phyloP scores from a whole-genome alignment of 2,797 vertebrate genomes.

The Acipenser oxyrinchus region DNA sequence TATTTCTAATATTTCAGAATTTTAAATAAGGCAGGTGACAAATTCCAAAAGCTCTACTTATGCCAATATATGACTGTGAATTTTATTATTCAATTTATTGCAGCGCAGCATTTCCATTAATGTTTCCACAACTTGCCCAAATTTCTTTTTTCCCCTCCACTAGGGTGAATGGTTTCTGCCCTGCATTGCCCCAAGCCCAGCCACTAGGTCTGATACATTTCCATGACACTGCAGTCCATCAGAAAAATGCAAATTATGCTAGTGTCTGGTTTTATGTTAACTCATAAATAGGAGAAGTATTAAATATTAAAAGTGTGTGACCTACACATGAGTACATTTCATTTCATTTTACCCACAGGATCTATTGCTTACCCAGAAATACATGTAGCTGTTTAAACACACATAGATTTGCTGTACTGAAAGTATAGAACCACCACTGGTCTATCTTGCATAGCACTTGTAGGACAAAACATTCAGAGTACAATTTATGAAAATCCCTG shows the following conservation, averaged over 20 bases:
- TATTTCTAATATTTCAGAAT: conserved; percentile 65
- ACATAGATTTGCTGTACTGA: conserved; percentile 14
- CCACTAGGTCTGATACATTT: conserved; percentile 41
- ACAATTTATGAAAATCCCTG: conserved; percentile 38
- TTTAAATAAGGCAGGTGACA: conserved; percentile 60
- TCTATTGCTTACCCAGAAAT: conserved; percentile 8
- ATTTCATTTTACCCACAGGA: conserved; percentile 17
- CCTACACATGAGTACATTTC: conserved; percentile 7
- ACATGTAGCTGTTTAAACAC: conserved; percentile 30
- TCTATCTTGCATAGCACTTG: conserved; percentile 21
- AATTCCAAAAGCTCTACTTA: conserved; percentile 60
- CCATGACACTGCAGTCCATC: conserved; percentile 43
- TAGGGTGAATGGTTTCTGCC: conserved; percentile 38
- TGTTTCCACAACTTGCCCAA: conserved; percentile 44
- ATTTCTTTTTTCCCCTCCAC: conserved; percentile 44
- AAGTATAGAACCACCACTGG: conserved; percentile 16
- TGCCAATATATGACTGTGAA: conserved; percentile 54
- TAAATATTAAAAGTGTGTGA: conserved; percentile 38
- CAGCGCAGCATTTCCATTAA: conserved; percentile 45
- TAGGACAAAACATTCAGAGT: conserved; percentile 52
- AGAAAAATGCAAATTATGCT: conserved; percentile 40
- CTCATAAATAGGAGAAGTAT: conserved; percentile 39
- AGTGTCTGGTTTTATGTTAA: conserved; percentile 23
- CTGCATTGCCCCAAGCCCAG: conserved; percentile 32
- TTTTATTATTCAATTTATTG: conserved; percentile 60